Evolutionary conservation across 2,797 vertebrate genomes (phyloP), one percentile per base, ranked within the genome.

Genomic region (Sebastes cheni): DNA sequence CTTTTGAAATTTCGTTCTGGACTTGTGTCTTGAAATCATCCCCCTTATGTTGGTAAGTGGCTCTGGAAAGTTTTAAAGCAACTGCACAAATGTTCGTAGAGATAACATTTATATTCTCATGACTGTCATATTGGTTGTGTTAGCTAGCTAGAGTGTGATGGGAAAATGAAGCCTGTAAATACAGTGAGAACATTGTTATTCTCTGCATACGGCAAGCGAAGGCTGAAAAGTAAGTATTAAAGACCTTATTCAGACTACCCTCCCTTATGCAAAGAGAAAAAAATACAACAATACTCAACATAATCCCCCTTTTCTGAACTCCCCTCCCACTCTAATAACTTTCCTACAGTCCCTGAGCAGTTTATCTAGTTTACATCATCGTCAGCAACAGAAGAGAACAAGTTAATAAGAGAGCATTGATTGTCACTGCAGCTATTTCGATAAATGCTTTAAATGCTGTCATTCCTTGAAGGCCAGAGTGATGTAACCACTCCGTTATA

Each of bases 391-490:
- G 60, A 52, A 59, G 23, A 68, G 9, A 55, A 34, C 14, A 58
- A 10, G 7, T 18, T 64, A 16, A 64, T 64, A 42, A 46, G 11
- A 71, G 23, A 59, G 22, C 18, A 3, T 7, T 54, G 30, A 46
- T 52, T 59, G 27, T 62, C 12, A 9, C 61, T 70, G 59, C 12
- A 8, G 30, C 9, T 69, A 13, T 55, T 70, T 68, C 30, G 2
- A 82, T 56, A 29, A 58, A 81, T 22, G 66, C 34, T 50, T 61
- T 25, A 70, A 67, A 67, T 50, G 30, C 29, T 23, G 60, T 79
- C 20, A 39, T 79, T 79, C 30, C 59, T 73, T 72, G 39, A 87
- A 89, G 82, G 81, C 34, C 65, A 65, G 2, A 46, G 30, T 77
- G 84, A 83, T 52, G 73, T 66, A 82, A 87, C 56, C 30, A 18